Conservation (phyloP, 2,888 invertebrate genomes). For the Spodoptera picta region DNA sequence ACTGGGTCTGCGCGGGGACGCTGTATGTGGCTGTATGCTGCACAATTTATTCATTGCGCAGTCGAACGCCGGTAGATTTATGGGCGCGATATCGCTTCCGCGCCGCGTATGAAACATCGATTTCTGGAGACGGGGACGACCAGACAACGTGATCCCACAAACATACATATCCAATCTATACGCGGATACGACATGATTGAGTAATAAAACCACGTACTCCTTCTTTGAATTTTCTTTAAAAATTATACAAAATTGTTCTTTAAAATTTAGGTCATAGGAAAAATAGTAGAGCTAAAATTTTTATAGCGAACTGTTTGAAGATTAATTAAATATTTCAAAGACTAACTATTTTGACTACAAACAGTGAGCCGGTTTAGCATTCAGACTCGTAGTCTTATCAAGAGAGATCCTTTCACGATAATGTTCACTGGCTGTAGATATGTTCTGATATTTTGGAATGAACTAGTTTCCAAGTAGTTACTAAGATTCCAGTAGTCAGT, state of each 20-base stretch:
- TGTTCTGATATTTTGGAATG: slow-evolving; percentile 22
- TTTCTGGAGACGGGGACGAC: slow-evolving; percentile 43
- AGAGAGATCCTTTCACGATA: slow-evolving; percentile 13
- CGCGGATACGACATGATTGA: too few relatives aligned
- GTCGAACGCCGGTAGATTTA: slow-evolving; percentile 55
- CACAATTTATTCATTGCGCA: slow-evolving; percentile 62
- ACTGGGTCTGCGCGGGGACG: slow-evolving; percentile 36
- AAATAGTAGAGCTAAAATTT: background rate
- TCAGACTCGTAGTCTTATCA: background rate
- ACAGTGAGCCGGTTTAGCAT: slow-evolving; percentile 3
- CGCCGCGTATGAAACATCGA: slow-evolving; percentile 59
- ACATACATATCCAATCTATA: background rate
- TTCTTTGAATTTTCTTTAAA: too few relatives aligned
- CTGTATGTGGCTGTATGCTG: slow-evolving; percentile 25
- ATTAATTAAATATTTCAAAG: too few relatives aligned
- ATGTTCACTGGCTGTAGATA: slow-evolving; percentile 11
- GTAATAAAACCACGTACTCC: too few relatives aligned
- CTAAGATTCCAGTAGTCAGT: slow-evolving; percentile 26
- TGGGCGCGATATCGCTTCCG: slow-evolving; percentile 54
- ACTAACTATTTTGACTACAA: slow-evolving; percentile 5
- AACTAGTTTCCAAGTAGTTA: slow-evolving; percentile 31
- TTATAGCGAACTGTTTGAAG: background rate
- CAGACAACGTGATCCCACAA: too few relatives aligned
- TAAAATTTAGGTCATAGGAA: too few relatives aligned
- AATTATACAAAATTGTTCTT: too few relatives aligned